These are phyloP conservation scores for Calameuta filiformis DNA, from an alignment of 2,888 invertebrate species.

Conservation along the genomic window DNA sequence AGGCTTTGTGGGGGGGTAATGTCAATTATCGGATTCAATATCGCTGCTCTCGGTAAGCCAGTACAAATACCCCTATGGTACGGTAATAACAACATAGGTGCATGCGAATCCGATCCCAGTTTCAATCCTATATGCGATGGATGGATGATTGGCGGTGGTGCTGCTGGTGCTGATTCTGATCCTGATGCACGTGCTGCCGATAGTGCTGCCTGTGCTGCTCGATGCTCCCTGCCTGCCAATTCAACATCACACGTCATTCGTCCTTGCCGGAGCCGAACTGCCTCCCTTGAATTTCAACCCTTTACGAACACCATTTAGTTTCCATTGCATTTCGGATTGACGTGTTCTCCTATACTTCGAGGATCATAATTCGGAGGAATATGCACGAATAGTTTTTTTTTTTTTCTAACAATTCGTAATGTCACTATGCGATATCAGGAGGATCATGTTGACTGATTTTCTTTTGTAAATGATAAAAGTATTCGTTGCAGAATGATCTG, in stretches of 20 bases:
- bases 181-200: background rate
- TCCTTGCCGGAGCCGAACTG: background rate
- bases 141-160: constrained; percentile 51
- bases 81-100: constrained; percentile 63
- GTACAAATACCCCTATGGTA: constrained; percentile 64
- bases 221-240: background rate
- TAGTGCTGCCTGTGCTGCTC: background rate
- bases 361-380: background rate
- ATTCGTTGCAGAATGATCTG: background rate
- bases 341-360: background rate
- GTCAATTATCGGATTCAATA: constrained; percentile 66
- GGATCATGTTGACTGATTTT: background rate
- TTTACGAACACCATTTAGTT: background rate
- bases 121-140: constrained; percentile 54
- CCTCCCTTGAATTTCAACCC: background rate
- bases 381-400: background rate
- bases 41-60: constrained; percentile 64
- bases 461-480: background rate
- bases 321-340: background rate
- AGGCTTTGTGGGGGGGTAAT: constrained; percentile 40
- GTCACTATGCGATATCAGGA: background rate
- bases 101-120: constrained; percentile 58
- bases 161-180: constrained; percentile 26
- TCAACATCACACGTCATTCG: background rate
- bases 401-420: background rate